Evolutionary conservation across 2,797 vertebrate genomes (phyloP).

Genomic region (Silurus lanzhouensis): DNA sequence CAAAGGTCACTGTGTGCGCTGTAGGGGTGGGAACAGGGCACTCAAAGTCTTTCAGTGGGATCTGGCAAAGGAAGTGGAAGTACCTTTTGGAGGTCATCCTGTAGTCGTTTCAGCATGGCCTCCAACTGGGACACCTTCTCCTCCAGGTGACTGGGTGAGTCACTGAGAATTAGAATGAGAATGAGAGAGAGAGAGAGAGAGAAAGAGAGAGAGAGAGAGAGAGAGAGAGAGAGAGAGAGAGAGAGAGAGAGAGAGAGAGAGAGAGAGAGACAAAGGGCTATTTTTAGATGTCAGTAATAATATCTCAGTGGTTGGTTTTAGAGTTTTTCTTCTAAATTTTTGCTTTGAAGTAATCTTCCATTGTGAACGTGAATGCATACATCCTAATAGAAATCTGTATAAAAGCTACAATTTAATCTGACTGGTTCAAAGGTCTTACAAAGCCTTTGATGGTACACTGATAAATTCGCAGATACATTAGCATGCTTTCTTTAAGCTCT

Average conservation of each 20-base stretch:
- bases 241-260: conserved; percentile 48
- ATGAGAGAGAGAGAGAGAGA: conserved; percentile 34
- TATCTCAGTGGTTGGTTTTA: not conserved
- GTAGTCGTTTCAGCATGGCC: conserved; percentile 84
- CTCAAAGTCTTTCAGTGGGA: conserved; percentile 49
- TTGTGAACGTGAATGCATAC: not conserved
- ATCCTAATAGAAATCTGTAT: not conserved
- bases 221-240: conserved; percentile 12
- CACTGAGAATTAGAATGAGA: conserved; percentile 65
- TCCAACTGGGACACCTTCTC: conserved; percentile 91
- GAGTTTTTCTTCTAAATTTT: not conserved
- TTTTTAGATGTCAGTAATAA: conserved; percentile 1
- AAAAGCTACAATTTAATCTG: not conserved
- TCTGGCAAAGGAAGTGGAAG: conserved; percentile 63
- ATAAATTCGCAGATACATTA: not conserved
- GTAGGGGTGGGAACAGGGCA: conserved; percentile 57
- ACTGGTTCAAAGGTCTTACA: not conserved
- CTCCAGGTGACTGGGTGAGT: conserved; percentile 79
- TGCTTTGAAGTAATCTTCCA: not conserved
- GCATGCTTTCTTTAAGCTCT: not conserved
- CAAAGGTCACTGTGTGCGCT: conserved; percentile 46
- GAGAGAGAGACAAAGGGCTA: conserved; percentile 34
- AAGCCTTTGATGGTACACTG: not conserved
- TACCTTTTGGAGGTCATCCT: conserved; percentile 92
- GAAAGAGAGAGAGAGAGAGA: conserved; percentile 33